Evolutionary conservation across 2,797 vertebrate species (phyloP).

Genomic region (Coluber constrictor): DNA sequence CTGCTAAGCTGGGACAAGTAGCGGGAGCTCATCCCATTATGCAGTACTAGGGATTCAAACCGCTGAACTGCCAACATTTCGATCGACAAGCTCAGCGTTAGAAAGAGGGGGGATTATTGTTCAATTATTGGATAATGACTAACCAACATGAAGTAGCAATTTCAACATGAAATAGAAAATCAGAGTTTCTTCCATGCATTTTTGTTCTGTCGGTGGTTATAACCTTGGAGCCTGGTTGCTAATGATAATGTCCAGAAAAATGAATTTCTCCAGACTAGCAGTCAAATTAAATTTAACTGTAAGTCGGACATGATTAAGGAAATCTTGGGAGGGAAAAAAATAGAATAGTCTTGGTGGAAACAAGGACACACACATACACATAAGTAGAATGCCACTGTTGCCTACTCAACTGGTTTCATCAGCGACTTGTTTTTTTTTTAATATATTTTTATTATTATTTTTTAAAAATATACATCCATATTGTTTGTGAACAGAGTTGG

Average conservation of each 20-base stretch:
- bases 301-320: constrained; percentile 37
- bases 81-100: too few relatives aligned
- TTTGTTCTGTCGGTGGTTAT: constrained; percentile 10
- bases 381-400: not conserved
- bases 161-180: constrained; percentile 11
- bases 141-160: constrained; percentile 48
- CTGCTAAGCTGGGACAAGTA: too few relatives aligned
- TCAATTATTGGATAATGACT: constrained; percentile 22
- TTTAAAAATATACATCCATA: too few relatives aligned
- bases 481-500: too few relatives aligned
- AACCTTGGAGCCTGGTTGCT: constrained; percentile 23
- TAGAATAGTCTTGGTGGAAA: too few relatives aligned
- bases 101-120: constrained; percentile 1
- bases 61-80: too few relatives aligned
- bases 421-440: not conserved
- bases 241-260: constrained; percentile 49
- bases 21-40: too few relatives aligned
- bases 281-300: constrained; percentile 38
- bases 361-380: not conserved
- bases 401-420: not conserved
- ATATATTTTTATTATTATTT: too few relatives aligned
- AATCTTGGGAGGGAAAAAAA: not conserved
- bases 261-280: constrained; percentile 40
- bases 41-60: too few relatives aligned
- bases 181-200: constrained; percentile 45